Base-by-base conservation (phyloP, 2,888 invertebrate genomes). In the Nezara viridula region DNA sequence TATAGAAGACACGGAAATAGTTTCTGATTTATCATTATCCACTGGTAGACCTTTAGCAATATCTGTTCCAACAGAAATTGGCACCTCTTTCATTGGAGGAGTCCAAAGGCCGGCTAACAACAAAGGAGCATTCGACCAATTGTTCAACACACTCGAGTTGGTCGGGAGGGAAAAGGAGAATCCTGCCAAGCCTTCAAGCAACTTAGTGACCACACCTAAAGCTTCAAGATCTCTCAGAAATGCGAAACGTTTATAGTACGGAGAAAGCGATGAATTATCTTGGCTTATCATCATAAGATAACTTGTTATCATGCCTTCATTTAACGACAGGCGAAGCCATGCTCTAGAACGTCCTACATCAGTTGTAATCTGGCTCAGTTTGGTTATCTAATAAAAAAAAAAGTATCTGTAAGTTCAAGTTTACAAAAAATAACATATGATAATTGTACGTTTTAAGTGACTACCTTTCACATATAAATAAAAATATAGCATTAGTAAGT, bases 311-410 rank as follows among this genome's bases (percentile, higher is more conserved):
- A 98, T 93, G 19, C 97, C 96, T 92, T 98, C 98, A 92, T 98
- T 98, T 2, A 98, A 93, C 0, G 97, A 97, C 89, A 97, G 93
- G 12, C 98, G 95, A 50, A 99, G 95, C 98, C 98, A 99, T 7
- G 98, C 97, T 91, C 98, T 94, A 92, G 98, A 98, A 91, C 96
- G 96, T 0, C 98, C 98, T 91, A 98, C 96, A 93, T 98, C 98
- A 0, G 97, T 97, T 77, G 95, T 96, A 87, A 98, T 96, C 93
- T 97, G 97, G 7, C 95, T 95, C 86, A 98, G 93, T 24, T 95
- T 94, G 86, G 95, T 96, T 91, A 98, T 96, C 92, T 94, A 92
- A 90, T 93, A 92, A 44, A 92, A 91, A 90, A 91, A 90, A 86
- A 37, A 47, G n/a, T 37, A 88, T n/a, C 27, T 50, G 77, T 19